Evolutionary conservation across 1,140 invertebrate species (phyloP).

Genomic region (Polyergus mexicanus): DNA sequence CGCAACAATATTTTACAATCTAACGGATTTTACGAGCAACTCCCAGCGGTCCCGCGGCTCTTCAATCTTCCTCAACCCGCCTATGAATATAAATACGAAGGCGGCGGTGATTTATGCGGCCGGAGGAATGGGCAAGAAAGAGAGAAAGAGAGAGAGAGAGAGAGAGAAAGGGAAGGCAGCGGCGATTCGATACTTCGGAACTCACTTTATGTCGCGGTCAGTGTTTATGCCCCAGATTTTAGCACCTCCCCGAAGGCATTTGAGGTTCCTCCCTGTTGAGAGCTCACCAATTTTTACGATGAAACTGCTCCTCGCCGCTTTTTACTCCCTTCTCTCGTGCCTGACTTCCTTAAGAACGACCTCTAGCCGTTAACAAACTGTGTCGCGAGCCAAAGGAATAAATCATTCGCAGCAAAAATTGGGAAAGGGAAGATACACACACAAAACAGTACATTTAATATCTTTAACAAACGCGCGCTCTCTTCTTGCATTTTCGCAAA

Average conservation of each 20-base stretch:
- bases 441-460: background rate
- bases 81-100: conserved; percentile 84
- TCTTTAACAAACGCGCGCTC: background rate
- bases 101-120: conserved; percentile 82
- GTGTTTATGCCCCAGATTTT: conserved; percentile 82
- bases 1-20: conserved; percentile 83
- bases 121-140: conserved; percentile 29
- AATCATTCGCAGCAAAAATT: conserved; percentile 36
- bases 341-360: conserved; percentile 24
- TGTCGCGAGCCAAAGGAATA: conserved; percentile 43
- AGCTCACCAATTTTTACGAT: conserved; percentile 82
- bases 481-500: no score
- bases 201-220: conserved; percentile 83
- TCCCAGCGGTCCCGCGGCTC: conserved; percentile 78
- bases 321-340: conserved; percentile 16
- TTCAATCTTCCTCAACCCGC: conserved; percentile 83
- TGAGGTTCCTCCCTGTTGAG: conserved; percentile 75
- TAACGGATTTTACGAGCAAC: conserved; percentile 81
- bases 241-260: conserved; percentile 78
- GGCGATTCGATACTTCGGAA: conserved; percentile 79
- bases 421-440: background rate
- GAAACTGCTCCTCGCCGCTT: conserved; percentile 21
- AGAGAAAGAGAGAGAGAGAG: conserved; percentile 41
- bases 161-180: conserved; percentile 27
- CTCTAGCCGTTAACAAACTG: conserved; percentile 47